Percentiles rank a stretch among this genome's conserved stretches.
These are phyloP conservation scores for Diarsia brunnea DNA, from an alignment of 2,888 invertebrate genomes.

Conservation along the genomic window DNA sequence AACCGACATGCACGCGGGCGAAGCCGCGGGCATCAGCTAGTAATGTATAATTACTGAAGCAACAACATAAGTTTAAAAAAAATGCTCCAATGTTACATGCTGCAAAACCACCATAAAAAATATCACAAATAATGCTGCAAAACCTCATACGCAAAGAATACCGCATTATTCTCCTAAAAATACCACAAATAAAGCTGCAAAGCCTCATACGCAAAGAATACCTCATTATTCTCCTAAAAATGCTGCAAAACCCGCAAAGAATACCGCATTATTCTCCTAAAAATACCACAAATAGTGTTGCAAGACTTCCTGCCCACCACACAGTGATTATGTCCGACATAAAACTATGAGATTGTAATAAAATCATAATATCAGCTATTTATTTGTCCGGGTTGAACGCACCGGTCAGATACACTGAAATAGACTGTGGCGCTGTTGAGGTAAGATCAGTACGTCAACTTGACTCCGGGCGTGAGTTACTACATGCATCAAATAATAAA, in stretches of 20 bases:
- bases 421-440: conserved; percentile 41
- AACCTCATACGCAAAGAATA: neutral
- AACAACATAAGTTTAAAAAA: too few relatives aligned
- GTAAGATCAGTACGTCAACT: conserved; percentile 17
- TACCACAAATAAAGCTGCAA: conserved; percentile 29
- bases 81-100: too few relatives aligned
- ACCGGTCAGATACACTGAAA: conserved; percentile 54
- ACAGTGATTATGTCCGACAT: conserved; percentile 26
- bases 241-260: conserved; percentile 21
- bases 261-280: neutral
- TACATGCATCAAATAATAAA: too few relatives aligned
- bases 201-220: too few relatives aligned
- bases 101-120: too few relatives aligned
- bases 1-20: too few relatives aligned
- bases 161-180: neutral
- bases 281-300: conserved; percentile 30
- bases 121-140: too few relatives aligned
- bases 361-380: conserved; percentile 51
- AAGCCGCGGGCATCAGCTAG: too few relatives aligned
- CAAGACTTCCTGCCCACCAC: conserved; percentile 27
- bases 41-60: too few relatives aligned
- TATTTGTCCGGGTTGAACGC: conserved; percentile 63
- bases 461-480: neutral
- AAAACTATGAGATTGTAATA: conserved; percentile 42
- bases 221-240: neutral